Percentiles rank a stretch among this genome's conserved stretches.
Evolutionary conservation across 2,797 vertebrate species (phyloP).

Genomic region (Malacoctenus gilli): DNA sequence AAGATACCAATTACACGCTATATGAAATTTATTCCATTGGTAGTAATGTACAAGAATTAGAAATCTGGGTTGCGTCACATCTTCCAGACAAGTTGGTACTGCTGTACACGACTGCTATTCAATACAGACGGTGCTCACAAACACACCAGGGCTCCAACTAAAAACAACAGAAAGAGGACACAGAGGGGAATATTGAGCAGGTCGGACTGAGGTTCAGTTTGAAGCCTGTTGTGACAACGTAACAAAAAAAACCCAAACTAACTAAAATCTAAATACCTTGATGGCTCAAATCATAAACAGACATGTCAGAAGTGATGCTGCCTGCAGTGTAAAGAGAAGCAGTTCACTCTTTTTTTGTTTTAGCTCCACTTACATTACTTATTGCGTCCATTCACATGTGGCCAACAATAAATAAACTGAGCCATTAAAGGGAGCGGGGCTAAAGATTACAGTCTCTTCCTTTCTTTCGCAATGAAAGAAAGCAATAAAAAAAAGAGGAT

Average conservation of each 20-base stretch:
- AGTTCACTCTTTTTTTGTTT: too few species aligned
- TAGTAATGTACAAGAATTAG: conserved; percentile 71
- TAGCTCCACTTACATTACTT: too few species aligned
- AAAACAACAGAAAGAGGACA: conserved; percentile 21
- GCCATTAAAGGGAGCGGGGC: too few species aligned
- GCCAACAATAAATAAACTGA: too few species aligned
- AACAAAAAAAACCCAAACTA: neutral
- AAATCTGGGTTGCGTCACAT: conserved; percentile 50
- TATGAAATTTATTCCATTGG: conserved; percentile 71
- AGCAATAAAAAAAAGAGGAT: too few species aligned
- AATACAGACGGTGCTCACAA: conserved; percentile 32
- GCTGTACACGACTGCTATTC: too few species aligned
- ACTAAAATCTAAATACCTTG: conserved; percentile 25
- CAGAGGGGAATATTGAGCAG: conserved; percentile 23
- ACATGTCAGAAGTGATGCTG: too few species aligned
- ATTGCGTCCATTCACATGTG: too few species aligned
- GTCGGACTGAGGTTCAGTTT: conserved; percentile 12
- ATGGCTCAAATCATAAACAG: neutral
- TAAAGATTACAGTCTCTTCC: too few species aligned
- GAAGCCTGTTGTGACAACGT: neutral
- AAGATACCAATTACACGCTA: conserved; percentile 12
- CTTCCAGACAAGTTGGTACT: conserved; percentile 31
- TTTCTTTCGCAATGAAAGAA: too few species aligned
- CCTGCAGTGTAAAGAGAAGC: too few species aligned
- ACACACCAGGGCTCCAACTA: conserved; percentile 48